Evolutionary conservation across 2,113 vertebrate species (phyloP).

Genomic region (Microtus pennsylvanicus): DNA sequence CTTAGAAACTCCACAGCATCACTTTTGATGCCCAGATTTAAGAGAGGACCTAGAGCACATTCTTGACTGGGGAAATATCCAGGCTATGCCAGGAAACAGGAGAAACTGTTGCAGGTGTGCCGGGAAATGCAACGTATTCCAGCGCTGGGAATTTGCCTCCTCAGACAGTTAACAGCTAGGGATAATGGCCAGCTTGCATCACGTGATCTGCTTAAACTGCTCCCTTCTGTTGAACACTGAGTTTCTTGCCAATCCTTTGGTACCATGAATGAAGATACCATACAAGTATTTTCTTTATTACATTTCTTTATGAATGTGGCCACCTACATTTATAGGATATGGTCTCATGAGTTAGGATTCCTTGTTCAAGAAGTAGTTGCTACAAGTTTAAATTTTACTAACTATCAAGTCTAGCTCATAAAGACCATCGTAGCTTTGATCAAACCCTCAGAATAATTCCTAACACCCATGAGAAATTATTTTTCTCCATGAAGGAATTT

Average conservation of each 20-base stretch:
- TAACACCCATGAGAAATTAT: not conserved
- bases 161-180: not conserved
- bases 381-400: not conserved
- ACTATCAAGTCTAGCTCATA: not conserved
- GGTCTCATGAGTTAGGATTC: constrained; percentile 1
- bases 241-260: not conserved
- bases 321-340: not conserved
- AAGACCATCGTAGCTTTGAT: not conserved
- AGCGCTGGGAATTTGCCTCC: not conserved
- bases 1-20: not conserved
- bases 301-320: not conserved
- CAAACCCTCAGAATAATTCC: not conserved
- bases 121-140: not conserved
- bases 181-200: too few relatives aligned
- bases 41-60: not conserved
- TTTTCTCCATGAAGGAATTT: not conserved
- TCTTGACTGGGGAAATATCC: not conserved
- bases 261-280: not conserved
- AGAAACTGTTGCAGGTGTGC: not conserved
- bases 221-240: not conserved
- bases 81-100: not conserved
- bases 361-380: not conserved
- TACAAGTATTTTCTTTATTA: not conserved
- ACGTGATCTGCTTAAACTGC: not conserved
- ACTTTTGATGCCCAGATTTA: not conserved